phyloP scores from a whole-genome alignment of 2,113 vertebrate genomes.

The Brachyistius frenatus region DNA sequence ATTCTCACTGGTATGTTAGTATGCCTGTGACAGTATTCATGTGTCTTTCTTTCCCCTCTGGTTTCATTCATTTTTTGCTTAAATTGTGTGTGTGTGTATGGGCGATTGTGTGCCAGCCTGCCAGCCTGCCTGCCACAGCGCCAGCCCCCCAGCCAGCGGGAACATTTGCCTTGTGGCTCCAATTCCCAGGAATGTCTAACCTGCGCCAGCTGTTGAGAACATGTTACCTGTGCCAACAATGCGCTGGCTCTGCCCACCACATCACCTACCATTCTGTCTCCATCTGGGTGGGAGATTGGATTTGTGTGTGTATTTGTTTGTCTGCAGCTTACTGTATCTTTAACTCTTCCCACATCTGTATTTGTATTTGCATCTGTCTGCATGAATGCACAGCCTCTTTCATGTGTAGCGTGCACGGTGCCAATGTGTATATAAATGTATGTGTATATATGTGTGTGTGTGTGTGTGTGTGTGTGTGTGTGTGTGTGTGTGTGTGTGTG shows the following conservation, averaged over 20 bases:
- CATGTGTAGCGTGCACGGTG: conserved; percentile 30
- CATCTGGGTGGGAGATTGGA: conserved; percentile 89
- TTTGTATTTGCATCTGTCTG: conserved; percentile 63
- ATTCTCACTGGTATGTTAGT: background rate
- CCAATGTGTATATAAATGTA: conserved; percentile 34
- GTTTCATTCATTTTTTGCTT: conserved; percentile 58
- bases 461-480: conserved; percentile 21
- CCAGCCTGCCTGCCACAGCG: conserved; percentile 87
- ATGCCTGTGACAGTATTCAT: conserved; percentile 35
- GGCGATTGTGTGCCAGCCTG: conserved; percentile 58
- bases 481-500: conserved; percentile 40
- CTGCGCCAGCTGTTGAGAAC: conserved; percentile 99
- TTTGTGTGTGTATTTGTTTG: conserved; percentile 66
- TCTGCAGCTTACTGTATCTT: conserved; percentile 52
- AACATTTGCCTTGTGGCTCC: conserved; percentile 99
- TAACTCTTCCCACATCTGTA: conserved; percentile 74
- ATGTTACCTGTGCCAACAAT: conserved; percentile 98
- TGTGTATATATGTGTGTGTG: conserved; percentile 38
- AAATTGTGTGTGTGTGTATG: conserved; percentile 47
- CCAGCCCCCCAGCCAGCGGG: conserved; percentile 93
- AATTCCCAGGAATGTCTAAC: conserved; percentile 99
- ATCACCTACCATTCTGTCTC: conserved; percentile 97
- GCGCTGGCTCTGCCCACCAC: conserved; percentile 93
- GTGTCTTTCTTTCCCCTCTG: conserved; percentile 30
- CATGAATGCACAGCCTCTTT: conserved; percentile 47